Evolutionary conservation across 2,888 invertebrate genomes (phyloP), one percentile per base, ranked within the genome.

Genomic region (Meliscaeva auricollis): DNA sequence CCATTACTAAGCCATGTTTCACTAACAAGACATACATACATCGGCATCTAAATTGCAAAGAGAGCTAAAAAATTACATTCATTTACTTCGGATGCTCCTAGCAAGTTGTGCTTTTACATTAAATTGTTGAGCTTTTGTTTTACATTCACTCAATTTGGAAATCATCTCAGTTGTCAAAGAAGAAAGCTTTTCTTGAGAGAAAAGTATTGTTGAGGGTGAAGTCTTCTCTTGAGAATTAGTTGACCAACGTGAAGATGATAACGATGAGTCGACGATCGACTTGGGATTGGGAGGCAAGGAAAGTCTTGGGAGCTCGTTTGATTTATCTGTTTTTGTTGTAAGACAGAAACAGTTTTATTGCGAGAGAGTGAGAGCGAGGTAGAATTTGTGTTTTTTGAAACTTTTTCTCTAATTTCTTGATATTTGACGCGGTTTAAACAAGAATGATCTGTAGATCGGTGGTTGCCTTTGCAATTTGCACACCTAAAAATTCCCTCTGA

Each of bases 151-250:
- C 35, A 35, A 35, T 35, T 35, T 35, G 26, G 26, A 26, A 26
- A 26, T 26, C 26, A 26, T 26, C 26, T 26, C 46, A 17, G 15
- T 17, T 46, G 46, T 46, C 15, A 46, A 46, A 1, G 17, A 46
- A 46, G 46, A 46, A 17, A 46, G 46, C 11, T 46, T 7, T 17
- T 46, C 46, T 46, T 46, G 46, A 17, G 46, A 46, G 46, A 46
- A 46, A 46, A 46, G 46, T 17, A n/a, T n/a, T n/a, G 46, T 11
- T 46, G 46, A 46, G 8, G 17, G 46, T 8, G 46, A 46, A 46
- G 46, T 8, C 1, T 46, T 15, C 17, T 1, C 46, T 46, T 46
- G 46, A 46, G 46, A 17, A 17, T 7, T 4, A 17, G 17, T 11
- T 46, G 46, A 17, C 46, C 17, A 17, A 0, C 46, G 46, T 17